phyloP scores from a whole-genome alignment of 2,888 invertebrate species.

The Phortica okadai region DNA sequence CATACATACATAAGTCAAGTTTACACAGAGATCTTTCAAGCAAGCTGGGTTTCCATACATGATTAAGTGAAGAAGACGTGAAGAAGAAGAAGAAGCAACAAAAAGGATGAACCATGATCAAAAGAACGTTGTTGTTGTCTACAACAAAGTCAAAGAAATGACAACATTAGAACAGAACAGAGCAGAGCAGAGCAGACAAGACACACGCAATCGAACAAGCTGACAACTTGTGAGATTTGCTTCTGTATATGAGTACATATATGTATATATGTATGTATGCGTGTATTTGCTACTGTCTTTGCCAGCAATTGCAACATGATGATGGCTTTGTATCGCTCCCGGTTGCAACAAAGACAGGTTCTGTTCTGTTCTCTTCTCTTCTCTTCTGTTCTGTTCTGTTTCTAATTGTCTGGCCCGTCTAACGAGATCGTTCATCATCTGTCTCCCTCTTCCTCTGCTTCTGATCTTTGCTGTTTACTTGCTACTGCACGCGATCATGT shows the following conservation, averaged over 20 bases:
- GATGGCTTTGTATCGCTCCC: no score
- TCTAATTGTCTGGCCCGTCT: no score
- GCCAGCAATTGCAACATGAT: no score
- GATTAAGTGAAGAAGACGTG: neutral
- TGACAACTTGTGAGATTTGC: slow-evolving; percentile 2
- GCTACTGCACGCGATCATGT: no score
- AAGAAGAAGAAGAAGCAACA: neutral
- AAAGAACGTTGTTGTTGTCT: neutral
- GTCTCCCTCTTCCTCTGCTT: no score
- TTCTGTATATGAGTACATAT: neutral
- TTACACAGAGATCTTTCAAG: neutral
- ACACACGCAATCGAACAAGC: slow-evolving; percentile 2
- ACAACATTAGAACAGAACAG: neutral
- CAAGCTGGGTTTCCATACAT: neutral
- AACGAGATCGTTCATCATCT: no score
- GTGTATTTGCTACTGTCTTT: neutral
- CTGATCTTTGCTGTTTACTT: no score
- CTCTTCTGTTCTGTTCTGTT: no score
- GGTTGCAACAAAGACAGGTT: no score
- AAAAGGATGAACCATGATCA: neutral
- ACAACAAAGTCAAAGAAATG: neutral
- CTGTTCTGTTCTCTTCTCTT: no score
- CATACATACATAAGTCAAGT: neutral
- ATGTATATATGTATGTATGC: neutral
- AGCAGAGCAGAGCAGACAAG: neutral